Base-by-base conservation (phyloP, 2,888 invertebrate species). In the Heliconius charithonia region DNA sequence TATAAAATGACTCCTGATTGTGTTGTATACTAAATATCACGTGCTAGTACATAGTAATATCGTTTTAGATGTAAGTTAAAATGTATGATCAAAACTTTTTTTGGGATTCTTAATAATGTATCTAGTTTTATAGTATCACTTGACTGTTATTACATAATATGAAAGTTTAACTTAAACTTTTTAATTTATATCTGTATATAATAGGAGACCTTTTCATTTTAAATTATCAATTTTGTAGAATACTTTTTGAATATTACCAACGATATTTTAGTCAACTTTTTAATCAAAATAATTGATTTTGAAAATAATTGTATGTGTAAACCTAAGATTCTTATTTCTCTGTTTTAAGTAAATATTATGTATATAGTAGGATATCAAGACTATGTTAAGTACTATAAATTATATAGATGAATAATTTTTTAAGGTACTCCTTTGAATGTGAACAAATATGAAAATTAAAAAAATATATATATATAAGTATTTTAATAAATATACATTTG, bases 121-220 rank as follows among this genome's bases (percentile, higher is more conserved):
- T 37, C 9, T 37, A 37, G 37, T 37, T 37, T 37, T 37, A 37
- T 37, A 37, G 9, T 37, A 37, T 37, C 37, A 37, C 9, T 37
- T 32, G 66, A 66, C 66, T 66, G 66, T 71, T 71, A 22, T 27
- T 56, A 70, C 25, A 27, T 25, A 51, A 45, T 25, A 51, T 22
- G 12, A 27, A 22, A 70, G 9, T 70, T 70, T 41, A 12, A 37
- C 67, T n/a, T 37, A 22, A 67, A 22, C 25, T 41, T 70, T 32
- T 51, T 16, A 51, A 19, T 27, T 45, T 16, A 51, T 51, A 10
- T 29, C 12, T 19, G 12, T 22, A 29, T 29, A 56, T 56, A 0
- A 51, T 19, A 32, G 56, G 56, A 56, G 56, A 56, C n/a, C 56
- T 59, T 71, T 29, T 56, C 13, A n/a, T 72, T 72, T 71, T 32